phyloP scores from a whole-genome alignment of 2,113 vertebrate species.

The Corythornis madagascariensis region DNA sequence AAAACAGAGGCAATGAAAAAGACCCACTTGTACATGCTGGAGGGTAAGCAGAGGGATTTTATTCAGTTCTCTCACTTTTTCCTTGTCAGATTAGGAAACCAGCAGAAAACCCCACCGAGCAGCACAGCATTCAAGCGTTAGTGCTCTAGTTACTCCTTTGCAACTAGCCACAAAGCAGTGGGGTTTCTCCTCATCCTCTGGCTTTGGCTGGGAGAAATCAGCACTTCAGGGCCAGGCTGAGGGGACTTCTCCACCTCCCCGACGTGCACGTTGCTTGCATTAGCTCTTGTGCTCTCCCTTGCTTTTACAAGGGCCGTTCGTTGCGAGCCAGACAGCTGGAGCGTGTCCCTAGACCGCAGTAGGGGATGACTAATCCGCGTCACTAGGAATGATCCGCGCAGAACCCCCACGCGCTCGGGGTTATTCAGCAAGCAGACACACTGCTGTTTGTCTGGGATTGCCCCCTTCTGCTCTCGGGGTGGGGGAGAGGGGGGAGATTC shows the following conservation, averaged over 20 bases:
- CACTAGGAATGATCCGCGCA: conserved; percentile 36
- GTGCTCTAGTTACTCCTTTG: not conserved
- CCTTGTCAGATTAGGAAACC: not conserved
- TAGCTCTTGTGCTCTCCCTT: not conserved
- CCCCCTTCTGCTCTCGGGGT: not conserved
- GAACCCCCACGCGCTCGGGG: not conserved
- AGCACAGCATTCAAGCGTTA: rapidly evolving
- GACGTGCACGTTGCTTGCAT: not conserved
- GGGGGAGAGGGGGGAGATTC: not conserved
- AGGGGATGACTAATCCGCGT: conserved; percentile 56
- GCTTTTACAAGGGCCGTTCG: not conserved
- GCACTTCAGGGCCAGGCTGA: not conserved
- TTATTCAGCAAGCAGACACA: conserved; percentile 16
- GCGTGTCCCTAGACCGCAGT: not conserved
- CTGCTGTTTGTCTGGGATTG: not conserved
- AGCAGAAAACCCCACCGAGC: not conserved
- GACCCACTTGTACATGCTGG: not conserved
- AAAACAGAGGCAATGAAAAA: not conserved
- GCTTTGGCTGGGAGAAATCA: not conserved
- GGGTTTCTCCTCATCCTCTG: conserved; percentile 1
- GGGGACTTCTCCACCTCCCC: not conserved
- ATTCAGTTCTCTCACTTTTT: not conserved
- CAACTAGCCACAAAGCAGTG: not conserved
- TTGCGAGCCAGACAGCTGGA: conserved; percentile 45
- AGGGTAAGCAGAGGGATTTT: not conserved